A percentile compares a stretch with the other conserved stretches of the same genome.
Conservation (phyloP, 1,140 invertebrate species). For the Arctopsyche grandis region DNA sequence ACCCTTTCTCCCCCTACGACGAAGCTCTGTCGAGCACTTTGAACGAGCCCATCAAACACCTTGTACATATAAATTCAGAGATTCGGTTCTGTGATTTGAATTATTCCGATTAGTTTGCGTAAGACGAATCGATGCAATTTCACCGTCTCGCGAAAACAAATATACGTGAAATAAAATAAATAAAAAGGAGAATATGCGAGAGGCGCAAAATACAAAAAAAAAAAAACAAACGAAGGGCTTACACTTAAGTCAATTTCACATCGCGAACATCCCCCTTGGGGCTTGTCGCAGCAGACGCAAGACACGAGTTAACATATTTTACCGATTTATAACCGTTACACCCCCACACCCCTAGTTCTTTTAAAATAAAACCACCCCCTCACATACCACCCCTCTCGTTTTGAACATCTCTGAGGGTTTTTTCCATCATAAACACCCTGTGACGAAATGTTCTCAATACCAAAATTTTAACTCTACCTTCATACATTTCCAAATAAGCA, state of each 20-base stretch:
- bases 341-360: conserved; percentile 47
- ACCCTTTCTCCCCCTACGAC: background rate
- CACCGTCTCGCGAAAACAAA: conserved; percentile 8
- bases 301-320: conserved; percentile 55
- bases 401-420: background rate
- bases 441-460: background rate
- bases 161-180: background rate
- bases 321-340: conserved; percentile 55
- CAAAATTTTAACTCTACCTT: background rate
- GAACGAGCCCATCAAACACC: no score
- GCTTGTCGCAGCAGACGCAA: conserved; percentile 46
- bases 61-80: no score
- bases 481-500: no score
- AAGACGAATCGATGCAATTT: conserved; percentile 27
- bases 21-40: no score
- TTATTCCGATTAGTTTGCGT: background rate
- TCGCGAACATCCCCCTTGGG: conserved; percentile 46
- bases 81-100: no score
- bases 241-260: conserved; percentile 47
- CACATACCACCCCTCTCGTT: background rate
- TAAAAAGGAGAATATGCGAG: background rate
- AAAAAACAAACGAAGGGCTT: conserved; percentile 44
- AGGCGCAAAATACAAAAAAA: background rate
- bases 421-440: conserved; percentile 20
- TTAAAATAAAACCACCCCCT: conserved; percentile 50